These are phyloP conservation scores for Cactoblastis cactorum DNA, from an alignment of 2,888 invertebrate genomes.

Conservation along the genomic window DNA sequence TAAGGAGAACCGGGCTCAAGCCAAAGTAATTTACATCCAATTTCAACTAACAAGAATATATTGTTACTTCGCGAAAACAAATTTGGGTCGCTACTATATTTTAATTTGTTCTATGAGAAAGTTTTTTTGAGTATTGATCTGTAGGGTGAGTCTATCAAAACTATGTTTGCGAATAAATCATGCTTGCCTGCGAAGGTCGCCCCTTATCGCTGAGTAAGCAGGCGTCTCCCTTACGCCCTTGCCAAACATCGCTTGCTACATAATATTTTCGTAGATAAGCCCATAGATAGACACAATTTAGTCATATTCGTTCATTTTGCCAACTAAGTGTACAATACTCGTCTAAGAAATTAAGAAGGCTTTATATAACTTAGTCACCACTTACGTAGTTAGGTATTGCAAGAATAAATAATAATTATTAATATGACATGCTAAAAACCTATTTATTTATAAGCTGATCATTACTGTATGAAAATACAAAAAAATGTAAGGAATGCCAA, in stretches of 20 bases:
- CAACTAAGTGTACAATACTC: no score
- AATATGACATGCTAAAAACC: no score
- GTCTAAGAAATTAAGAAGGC: no score
- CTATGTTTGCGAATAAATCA: conserved; percentile 8
- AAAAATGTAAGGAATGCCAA: not conserved
- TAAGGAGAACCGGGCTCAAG: not conserved
- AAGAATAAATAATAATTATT: no score
- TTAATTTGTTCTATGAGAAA: not conserved
- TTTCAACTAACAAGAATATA: not conserved
- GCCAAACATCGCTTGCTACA: not conserved
- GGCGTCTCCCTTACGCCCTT: not conserved
- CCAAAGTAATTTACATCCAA: not conserved
- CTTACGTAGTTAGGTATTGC: no score
- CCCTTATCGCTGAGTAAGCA: conserved; percentile 4
- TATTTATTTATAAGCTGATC: no score
- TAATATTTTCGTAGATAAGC: no score
- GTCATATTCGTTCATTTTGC: no score
- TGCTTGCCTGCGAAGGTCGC: not conserved
- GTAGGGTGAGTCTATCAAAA: not conserved
- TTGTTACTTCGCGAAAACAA: not conserved
- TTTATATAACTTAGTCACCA: no score
- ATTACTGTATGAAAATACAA: no score
- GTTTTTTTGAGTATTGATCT: not conserved
- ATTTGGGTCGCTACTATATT: not conserved
- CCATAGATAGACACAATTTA: no score